Evolutionary conservation across 1,140 invertebrate genomes (phyloP), one percentile per base, ranked within the genome.

Genomic region (Callitettix versicolor): DNA sequence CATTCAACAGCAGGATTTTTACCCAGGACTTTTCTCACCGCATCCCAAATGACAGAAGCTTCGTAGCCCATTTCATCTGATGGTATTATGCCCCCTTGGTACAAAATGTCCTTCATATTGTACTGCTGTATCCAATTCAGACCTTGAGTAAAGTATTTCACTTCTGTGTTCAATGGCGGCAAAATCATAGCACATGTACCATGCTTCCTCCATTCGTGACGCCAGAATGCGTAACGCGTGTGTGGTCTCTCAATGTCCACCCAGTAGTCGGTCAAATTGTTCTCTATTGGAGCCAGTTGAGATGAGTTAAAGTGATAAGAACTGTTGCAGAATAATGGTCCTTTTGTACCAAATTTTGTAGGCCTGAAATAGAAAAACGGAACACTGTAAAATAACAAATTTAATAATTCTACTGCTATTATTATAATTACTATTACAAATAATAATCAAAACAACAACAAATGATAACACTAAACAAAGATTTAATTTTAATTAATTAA

Each of bases 181-280:
- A 88, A 56, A 6, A 65, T 61, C 0, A 78, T 72, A 14, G 86
- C 85, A 64, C 88, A 91, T 0, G 87, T 88, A 0, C 88, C 88
- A 67, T 92, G 88, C 64, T 91, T 92, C 1, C 73, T 66, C 88
- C 88, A 92, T 67, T 91, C 88, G 57, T 92, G 86, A 56, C 79
- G 72, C 88, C 88, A 91, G 6, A 91, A 74, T 6, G 75, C 73
- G 60, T 80, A 33, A 72, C 68, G 1, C 71, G 77, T 58, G 72
- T 57, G 75, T 15, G 59, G 58, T 1, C 40, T 76, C 65, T 86
- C 78, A 53, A 91, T 72, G 61, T 89, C 85, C 1, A 79, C 77
- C 88, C 88, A 91, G 44, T 76, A 78, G 26, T 77, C 68, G 51
- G 80, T 70, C 24, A 91, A 62, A 40, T 82, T 68, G 12, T 67